Evolutionary conservation across 2,888 invertebrate species (phyloP).

Genomic region (Thereva nobilitata): DNA sequence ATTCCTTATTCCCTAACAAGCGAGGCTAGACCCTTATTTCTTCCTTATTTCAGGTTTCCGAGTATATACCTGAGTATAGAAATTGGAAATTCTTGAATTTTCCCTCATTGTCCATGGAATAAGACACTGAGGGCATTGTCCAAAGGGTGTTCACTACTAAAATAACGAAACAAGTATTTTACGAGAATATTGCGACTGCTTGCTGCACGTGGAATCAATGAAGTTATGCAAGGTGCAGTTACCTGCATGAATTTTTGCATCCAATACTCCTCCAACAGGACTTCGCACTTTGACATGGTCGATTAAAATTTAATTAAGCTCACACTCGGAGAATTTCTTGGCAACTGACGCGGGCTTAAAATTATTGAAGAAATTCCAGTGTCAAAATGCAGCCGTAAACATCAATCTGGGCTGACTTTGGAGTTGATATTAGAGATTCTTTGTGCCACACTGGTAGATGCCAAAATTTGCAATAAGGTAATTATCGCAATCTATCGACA

Average conservation of each 20-base stretch:
- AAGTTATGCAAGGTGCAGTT: too few relatives aligned
- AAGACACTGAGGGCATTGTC: too few relatives aligned
- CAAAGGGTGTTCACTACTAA: too few relatives aligned
- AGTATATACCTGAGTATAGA: slow-evolving; percentile 18
- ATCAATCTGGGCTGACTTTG: slow-evolving; percentile 7
- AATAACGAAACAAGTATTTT: too few relatives aligned
- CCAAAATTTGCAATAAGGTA: slow-evolving; percentile 33
- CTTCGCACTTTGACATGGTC: too few relatives aligned
- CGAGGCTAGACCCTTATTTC: slow-evolving; percentile 38
- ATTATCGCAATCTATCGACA: slow-evolving; percentile 34
- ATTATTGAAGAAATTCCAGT: slow-evolving; percentile 21
- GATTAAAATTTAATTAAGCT: too few relatives aligned
- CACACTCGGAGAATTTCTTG: too few relatives aligned
- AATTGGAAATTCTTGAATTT: slow-evolving; percentile 3
- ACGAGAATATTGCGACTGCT: too few relatives aligned
- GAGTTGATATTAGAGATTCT: slow-evolving; percentile 31
- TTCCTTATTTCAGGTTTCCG: slow-evolving; percentile 35
- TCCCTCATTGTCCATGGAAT: too few relatives aligned
- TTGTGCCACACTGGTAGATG: slow-evolving; percentile 30
- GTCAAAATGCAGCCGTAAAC: slow-evolving; percentile 26
- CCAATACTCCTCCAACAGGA: too few relatives aligned
- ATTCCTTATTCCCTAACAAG: slow-evolving; percentile 31
- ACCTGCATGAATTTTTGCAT: too few relatives aligned
- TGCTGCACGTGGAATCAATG: too few relatives aligned
- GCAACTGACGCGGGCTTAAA: slow-evolving; percentile 12